Percentiles rank a stretch among this genome's conserved stretches.
These are phyloP conservation scores for Brachynemurus nebulosus DNA, from an alignment of 2,888 invertebrate species.

Conservation along the genomic window DNA sequence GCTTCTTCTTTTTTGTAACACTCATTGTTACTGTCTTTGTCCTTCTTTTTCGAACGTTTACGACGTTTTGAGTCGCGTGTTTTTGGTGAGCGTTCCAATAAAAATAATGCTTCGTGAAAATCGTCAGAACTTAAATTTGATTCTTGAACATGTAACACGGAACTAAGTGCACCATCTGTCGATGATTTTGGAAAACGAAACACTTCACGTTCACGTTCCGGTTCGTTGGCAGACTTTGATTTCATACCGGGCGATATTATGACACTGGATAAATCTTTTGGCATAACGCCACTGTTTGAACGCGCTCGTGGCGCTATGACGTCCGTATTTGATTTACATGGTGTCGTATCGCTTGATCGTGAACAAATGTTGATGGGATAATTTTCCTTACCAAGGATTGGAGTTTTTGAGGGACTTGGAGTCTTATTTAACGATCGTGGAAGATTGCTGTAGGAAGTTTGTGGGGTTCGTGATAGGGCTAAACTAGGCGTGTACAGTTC, in stretches of 20 bases:
- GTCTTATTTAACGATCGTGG: slow-evolving; percentile 5
- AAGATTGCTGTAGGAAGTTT: slow-evolving; percentile 21
- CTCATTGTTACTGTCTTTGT: slow-evolving; percentile 25
- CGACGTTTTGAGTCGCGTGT: slow-evolving; percentile 34
- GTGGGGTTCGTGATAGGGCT: slow-evolving; percentile 29
- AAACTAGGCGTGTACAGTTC: slow-evolving; percentile 30
- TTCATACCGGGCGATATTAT: slow-evolving; percentile 1
- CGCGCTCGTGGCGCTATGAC: not conserved
- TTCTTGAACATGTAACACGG: slow-evolving; percentile 40
- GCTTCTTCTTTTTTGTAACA: slow-evolving; percentile 30
- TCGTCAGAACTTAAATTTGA: slow-evolving; percentile 41
- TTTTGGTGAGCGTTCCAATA: slow-evolving; percentile 38
- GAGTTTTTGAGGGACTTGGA: slow-evolving; percentile 15
- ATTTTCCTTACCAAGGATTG: slow-evolving; percentile 17
- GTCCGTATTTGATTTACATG: slow-evolving; percentile 1
- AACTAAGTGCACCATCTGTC: slow-evolving; percentile 41
- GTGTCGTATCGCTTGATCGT: slow-evolving; percentile 12
- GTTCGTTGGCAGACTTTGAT: slow-evolving; percentile 35
- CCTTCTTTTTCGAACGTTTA: slow-evolving; percentile 34
- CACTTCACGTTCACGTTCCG: slow-evolving; percentile 37
- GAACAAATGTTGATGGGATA: slow-evolving; percentile 23
- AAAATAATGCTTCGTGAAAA: slow-evolving; percentile 41
- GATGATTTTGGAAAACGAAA: slow-evolving; percentile 41
- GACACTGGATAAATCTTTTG: slow-evolving; percentile 5
- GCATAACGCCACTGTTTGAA: not conserved